Evolutionary conservation across 2,888 invertebrate genomes (phyloP).

Genomic region (Yponomeuta sedellus): DNA sequence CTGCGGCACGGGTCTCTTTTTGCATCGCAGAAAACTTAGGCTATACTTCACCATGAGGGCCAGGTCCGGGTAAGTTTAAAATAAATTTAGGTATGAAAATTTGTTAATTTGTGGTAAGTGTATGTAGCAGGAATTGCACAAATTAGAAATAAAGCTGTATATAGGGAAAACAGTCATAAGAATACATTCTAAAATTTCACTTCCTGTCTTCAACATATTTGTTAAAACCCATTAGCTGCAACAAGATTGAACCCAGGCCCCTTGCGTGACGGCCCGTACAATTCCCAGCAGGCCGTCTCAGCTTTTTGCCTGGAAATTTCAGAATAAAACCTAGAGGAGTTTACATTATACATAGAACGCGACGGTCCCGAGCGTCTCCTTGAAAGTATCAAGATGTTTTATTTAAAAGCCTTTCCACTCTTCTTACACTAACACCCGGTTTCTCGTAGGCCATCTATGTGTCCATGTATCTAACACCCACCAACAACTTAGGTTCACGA

Average conservation of each 20-base stretch:
- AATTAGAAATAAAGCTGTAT: too few relatives aligned
- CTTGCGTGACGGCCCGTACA: not conserved
- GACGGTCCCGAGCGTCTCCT: constrained; percentile 24
- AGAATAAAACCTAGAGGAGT: not conserved
- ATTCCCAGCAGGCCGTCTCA: not conserved
- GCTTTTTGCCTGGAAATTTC: not conserved
- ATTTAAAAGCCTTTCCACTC: constrained; percentile 45
- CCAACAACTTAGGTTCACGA: too few relatives aligned
- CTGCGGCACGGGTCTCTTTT: too few relatives aligned
- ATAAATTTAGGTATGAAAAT: too few relatives aligned
- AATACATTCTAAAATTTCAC: not conserved
- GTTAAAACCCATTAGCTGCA: not conserved
- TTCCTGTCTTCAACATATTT: not conserved
- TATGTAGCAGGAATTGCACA: too few relatives aligned
- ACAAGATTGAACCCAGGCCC: not conserved
- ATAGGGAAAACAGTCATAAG: too few relatives aligned
- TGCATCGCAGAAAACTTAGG: too few relatives aligned
- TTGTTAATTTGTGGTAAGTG: too few relatives aligned
- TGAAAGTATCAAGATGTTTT: constrained; percentile 50
- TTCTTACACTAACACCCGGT: constrained; percentile 17
- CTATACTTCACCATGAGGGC: too few relatives aligned
- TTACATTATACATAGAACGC: not conserved
- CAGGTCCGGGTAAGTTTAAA: too few relatives aligned
- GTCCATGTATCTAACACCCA: too few relatives aligned
- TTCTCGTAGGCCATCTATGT: not conserved